Percentiles rank a stretch among this genome's conserved stretches.
phyloP scores from a whole-genome alignment of 2,113 vertebrate genomes.

The Brachyistius frenatus region DNA sequence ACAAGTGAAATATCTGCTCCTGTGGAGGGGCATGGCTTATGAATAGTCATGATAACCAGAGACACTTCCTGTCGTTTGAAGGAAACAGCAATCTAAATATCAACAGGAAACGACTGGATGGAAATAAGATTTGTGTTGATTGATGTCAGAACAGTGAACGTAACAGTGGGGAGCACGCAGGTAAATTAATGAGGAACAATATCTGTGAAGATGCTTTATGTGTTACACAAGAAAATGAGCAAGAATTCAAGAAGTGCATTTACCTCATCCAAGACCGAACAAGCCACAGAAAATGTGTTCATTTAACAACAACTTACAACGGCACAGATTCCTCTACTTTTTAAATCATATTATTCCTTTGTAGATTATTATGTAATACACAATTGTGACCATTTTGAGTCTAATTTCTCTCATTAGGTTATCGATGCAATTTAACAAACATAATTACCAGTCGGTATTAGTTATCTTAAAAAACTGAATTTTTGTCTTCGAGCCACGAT shows the following conservation, averaged over 20 bases:
- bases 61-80: conserved; percentile 8
- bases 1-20: not conserved
- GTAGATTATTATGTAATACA: too few relatives aligned
- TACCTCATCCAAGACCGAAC: not conserved
- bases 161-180: conserved; percentile 2
- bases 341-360: too few relatives aligned
- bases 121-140: conserved; percentile 21
- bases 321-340: too few relatives aligned
- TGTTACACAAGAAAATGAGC: not conserved
- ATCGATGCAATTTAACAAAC: too few relatives aligned
- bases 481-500: too few relatives aligned
- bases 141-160: not conserved
- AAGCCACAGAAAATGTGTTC: not conserved
- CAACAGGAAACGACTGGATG: conserved; percentile 9
- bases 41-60: conserved; percentile 2
- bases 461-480: too few relatives aligned
- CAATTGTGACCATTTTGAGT: too few relatives aligned
- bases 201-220: not conserved
- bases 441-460: too few relatives aligned
- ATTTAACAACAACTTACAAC: not conserved
- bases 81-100: conserved; percentile 22
- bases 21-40: not conserved
- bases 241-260: not conserved
- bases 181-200: conserved; percentile 1
- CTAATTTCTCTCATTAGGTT: too few relatives aligned